These are phyloP conservation scores for Brachypterus glaber DNA, from an alignment of 2,888 invertebrate species.

Conservation along the genomic window DNA sequence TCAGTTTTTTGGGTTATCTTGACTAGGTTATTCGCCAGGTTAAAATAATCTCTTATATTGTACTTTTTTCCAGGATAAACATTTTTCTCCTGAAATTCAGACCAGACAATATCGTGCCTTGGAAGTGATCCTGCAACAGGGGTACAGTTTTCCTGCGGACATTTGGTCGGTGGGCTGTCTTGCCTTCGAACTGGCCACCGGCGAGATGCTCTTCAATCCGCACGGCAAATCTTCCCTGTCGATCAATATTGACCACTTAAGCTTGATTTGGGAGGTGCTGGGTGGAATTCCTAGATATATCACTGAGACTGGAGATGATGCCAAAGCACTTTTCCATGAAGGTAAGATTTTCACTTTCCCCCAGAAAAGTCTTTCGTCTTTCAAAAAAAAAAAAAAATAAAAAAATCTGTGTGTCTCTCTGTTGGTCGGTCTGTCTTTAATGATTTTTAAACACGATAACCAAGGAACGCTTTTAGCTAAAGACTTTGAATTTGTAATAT, in stretches of 20 bases:
- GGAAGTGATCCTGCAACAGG: slow-evolving; percentile 69
- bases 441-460: no score
- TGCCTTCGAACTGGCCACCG: slow-evolving; percentile 80
- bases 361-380: no score
- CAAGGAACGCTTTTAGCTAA: background rate
- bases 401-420: background rate
- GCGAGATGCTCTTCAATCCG: slow-evolving; percentile 79
- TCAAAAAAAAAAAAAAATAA: no score
- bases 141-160: slow-evolving; percentile 71
- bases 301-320: slow-evolving; percentile 63
- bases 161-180: slow-evolving; percentile 82
- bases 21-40: no score
- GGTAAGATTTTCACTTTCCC: slow-evolving; percentile 18
- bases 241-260: slow-evolving; percentile 75
- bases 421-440: background rate
- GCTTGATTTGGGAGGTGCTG: slow-evolving; percentile 73
- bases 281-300: slow-evolving; percentile 69
- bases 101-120: slow-evolving; percentile 73
- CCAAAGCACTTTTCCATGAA: slow-evolving; percentile 38
- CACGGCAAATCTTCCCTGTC: slow-evolving; percentile 59
- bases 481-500: background rate
- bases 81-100: slow-evolving; percentile 66
- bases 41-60: background rate
- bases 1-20: no score
- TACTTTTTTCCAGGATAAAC: slow-evolving; percentile 47